Evolutionary conservation across 2,113 vertebrate species (phyloP).

Genomic region (Petaurus breviceps): DNA sequence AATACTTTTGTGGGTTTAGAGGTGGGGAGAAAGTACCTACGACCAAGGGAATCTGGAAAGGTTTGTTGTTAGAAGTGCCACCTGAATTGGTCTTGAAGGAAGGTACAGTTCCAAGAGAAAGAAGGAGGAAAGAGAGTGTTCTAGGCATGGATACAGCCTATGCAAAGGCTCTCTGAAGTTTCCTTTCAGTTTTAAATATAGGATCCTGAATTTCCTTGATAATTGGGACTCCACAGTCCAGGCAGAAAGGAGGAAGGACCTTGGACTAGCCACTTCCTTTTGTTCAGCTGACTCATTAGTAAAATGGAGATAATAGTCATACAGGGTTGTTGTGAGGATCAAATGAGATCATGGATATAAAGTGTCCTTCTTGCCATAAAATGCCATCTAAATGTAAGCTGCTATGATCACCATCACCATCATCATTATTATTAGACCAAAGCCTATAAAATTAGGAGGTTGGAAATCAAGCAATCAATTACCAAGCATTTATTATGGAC

Average conservation of each 20-base stretch:
- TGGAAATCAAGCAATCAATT: background rate
- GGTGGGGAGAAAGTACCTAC: background rate
- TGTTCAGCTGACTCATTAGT: background rate
- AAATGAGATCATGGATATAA: background rate
- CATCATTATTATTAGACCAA: background rate
- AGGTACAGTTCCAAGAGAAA: background rate
- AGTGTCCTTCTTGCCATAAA: background rate
- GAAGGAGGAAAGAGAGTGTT: background rate
- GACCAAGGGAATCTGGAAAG: background rate
- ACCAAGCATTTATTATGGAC: background rate
- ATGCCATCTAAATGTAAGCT: background rate
- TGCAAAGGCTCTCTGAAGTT: background rate
- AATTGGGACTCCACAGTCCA: background rate
- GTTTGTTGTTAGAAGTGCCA: background rate
- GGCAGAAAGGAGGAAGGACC: background rate
- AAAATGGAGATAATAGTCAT: background rate
- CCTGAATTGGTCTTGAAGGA: background rate
- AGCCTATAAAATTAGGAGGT: background rate
- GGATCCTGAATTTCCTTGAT: background rate
- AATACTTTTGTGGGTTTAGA: background rate
- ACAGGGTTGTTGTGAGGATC: background rate
- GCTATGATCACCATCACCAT: background rate
- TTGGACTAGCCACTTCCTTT: background rate
- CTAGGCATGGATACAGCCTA: background rate
- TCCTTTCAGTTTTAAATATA: background rate